These are phyloP conservation scores for Coleophora deauratella DNA, from an alignment of 2,888 invertebrate species.

Conservation along the genomic window DNA sequence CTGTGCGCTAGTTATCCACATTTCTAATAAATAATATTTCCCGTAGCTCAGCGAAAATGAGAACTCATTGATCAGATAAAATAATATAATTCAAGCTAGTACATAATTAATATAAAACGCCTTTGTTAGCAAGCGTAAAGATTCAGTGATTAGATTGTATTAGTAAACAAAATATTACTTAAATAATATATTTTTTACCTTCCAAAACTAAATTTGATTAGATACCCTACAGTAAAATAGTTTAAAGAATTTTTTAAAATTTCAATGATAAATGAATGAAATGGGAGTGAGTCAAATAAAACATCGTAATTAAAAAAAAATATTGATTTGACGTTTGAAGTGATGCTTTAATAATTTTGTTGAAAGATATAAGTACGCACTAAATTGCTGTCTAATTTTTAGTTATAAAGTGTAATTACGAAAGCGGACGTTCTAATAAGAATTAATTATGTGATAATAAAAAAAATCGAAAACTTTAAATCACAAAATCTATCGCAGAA, in stretches of 20 bases:
- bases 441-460: not conserved
- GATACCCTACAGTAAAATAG: slow-evolving; percentile 2
- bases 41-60: slow-evolving; percentile 23
- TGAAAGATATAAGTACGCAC: slow-evolving; percentile 26
- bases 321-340: slow-evolving; percentile 51
- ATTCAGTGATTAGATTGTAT: slow-evolving; percentile 34
- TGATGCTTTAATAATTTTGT: slow-evolving; percentile 47
- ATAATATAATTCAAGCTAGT: slow-evolving; percentile 7
- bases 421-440: slow-evolving; percentile 28
- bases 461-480: not conserved
- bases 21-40: slow-evolving; percentile 34
- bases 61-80: slow-evolving; percentile 11
- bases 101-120: slow-evolving; percentile 24
- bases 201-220: slow-evolving; percentile 8
- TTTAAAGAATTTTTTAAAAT: no score
- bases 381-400: slow-evolving; percentile 30
- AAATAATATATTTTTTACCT: not conserved
- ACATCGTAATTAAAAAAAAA: slow-evolving; percentile 19
- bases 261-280: slow-evolving; percentile 30
- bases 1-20: slow-evolving; percentile 27
- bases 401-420: slow-evolving; percentile 23
- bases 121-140: slow-evolving; percentile 39
- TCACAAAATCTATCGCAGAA: not conserved
- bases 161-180: slow-evolving; percentile 19
- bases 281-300: slow-evolving; percentile 28